These are phyloP conservation scores for Trypoxylus dichotomus DNA, from an alignment of 1,140 invertebrate genomes.

Conservation along the genomic window DNA sequence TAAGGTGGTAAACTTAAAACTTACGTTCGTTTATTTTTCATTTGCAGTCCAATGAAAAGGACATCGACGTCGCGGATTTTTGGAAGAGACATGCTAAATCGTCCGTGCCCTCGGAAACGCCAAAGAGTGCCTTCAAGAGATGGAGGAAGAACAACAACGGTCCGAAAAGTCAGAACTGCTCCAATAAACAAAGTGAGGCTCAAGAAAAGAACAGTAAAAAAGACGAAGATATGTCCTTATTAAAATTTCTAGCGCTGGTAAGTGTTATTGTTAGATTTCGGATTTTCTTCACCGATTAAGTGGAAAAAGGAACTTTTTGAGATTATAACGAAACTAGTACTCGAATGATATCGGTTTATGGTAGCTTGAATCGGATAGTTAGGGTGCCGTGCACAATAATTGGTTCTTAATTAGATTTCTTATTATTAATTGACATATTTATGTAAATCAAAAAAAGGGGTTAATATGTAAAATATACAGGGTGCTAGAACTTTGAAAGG, in stretches of 20 bases:
- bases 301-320: no score
- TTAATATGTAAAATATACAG: no score
- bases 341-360: no score
- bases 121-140: neutral
- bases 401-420: no score
- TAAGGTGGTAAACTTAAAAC: neutral
- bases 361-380: no score
- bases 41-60: neutral
- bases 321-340: no score
- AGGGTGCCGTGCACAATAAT: no score
- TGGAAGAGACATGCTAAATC: neutral
- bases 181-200: neutral
- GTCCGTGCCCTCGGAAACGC: neutral
- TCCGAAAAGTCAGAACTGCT: neutral
- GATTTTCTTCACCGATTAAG: no score
- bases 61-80: neutral
- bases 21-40: neutral
- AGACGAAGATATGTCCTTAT: neutral
- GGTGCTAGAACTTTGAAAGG: no score
- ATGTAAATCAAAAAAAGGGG: no score
- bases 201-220: neutral
- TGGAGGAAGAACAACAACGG: neutral
- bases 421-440: no score
- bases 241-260: slow-evolving; percentile 6
- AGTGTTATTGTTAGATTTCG: neutral